These are phyloP conservation scores for Cheilosia vernalis DNA, from an alignment of 2,888 invertebrate genomes.

Conservation along the genomic window DNA sequence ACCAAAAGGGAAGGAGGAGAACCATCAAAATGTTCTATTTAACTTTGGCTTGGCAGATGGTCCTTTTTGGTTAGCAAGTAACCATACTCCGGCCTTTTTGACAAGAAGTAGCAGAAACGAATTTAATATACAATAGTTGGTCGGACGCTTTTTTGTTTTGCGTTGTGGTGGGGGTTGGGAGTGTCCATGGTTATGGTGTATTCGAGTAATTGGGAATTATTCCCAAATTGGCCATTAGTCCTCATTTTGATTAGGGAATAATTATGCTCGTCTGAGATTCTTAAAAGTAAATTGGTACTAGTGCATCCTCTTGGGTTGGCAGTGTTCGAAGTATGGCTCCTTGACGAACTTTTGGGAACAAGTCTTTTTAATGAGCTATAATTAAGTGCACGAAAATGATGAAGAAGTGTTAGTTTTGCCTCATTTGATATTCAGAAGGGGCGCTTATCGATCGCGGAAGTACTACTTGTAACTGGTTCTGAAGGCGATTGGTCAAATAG, in stretches of 20 bases:
- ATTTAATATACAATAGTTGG: slow-evolving; percentile 18
- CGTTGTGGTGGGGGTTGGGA: too few species aligned
- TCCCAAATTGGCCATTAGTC: slow-evolving; percentile 61
- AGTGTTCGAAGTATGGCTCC: slow-evolving; percentile 6
- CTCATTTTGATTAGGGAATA: slow-evolving; percentile 52
- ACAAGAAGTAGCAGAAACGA: slow-evolving; percentile 26
- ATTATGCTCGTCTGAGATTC: slow-evolving; percentile 31
- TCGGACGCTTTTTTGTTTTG: background rate
- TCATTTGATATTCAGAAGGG: background rate
- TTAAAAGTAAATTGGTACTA: slow-evolving; percentile 43
- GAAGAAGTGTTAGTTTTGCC: background rate
- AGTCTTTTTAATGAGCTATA: slow-evolving; percentile 14
- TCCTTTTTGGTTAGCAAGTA: slow-evolving; percentile 30
- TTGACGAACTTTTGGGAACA: background rate
- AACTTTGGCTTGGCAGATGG: slow-evolving; percentile 21
- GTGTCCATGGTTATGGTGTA: background rate
- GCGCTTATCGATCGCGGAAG: background rate
- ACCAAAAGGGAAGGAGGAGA: background rate
- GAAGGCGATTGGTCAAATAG: too few species aligned
- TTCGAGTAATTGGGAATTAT: slow-evolving; percentile 52
- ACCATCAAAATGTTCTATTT: slow-evolving; percentile 24
- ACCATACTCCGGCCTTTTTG: slow-evolving; percentile 26
- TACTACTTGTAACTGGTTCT: background rate
- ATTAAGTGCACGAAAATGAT: slow-evolving; percentile 27
- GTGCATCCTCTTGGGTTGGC: slow-evolving; percentile 12